These are phyloP conservation scores for Heterocephalus glaber DNA, from an alignment of 2,113 vertebrate species.

Conservation along the genomic window DNA sequence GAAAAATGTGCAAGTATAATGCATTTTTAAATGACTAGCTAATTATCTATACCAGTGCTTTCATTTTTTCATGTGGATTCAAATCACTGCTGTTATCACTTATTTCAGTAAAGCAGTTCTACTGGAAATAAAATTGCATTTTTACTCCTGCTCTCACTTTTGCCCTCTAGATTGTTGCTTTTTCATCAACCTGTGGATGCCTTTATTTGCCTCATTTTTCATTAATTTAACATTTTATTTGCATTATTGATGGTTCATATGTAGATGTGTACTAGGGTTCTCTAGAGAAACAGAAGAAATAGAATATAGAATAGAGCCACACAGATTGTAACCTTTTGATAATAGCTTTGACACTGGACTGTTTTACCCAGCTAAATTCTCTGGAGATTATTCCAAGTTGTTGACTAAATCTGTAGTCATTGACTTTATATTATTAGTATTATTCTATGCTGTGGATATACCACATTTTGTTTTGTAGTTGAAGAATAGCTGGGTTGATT, in stretches of 20 bases:
- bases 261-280: neutral
- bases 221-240: neutral
- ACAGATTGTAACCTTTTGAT: neutral
- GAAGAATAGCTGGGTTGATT: neutral
- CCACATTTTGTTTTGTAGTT: neutral
- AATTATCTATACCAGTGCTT: slow-evolving; percentile 47
- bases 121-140: neutral
- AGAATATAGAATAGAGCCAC: neutral
- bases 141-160: neutral
- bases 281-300: neutral
- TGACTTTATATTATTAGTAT: neutral
- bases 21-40: slow-evolving; percentile 55
- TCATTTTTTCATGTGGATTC: slow-evolving; percentile 25
- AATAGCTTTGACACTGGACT: neutral
- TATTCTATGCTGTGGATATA: neutral
- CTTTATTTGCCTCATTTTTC: neutral
- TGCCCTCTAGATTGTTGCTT: neutral
- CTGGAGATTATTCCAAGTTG: neutral
- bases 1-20: slow-evolving; percentile 63
- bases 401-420: neutral
- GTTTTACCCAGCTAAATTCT: neutral
- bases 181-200: neutral
- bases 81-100: slow-evolving; percentile 26
- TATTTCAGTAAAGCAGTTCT: slow-evolving; percentile 34
- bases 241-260: neutral